Base-by-base conservation (phyloP, 2,888 invertebrate genomes). In the Drosophila conformis region DNA sequence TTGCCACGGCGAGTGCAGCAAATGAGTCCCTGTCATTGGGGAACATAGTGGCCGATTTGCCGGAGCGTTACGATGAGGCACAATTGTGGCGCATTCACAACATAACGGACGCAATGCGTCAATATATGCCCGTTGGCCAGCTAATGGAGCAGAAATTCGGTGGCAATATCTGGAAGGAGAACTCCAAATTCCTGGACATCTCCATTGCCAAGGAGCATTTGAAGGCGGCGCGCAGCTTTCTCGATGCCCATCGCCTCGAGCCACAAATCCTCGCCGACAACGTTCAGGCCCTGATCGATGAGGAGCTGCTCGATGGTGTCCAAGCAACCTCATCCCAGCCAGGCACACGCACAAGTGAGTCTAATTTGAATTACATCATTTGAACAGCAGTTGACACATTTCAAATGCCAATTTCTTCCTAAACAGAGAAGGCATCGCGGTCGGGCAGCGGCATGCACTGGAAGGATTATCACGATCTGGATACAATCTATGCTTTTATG, bases 281-380 rank as follows among this genome's bases (percentile, higher is more conserved):
- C 92, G 92, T 97, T n/a, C 97, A 97, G 91, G 93, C 94, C 74
- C 95, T 96, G 56, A 97, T 97, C 65, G 95, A 97, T 73, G 94
- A 95, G 25, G 95, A 95, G 73, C 94, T 95, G 73, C 94, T 95
- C 40, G 95, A 96, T 81, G 91, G 94, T 8, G 94, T 82, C 0
- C 60, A 74, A 60, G 64, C 56, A 21, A 84, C 80, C 6, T 80
- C 82, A 53, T 95, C 66, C 94, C 94, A 72, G 95, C 95, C 70
- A 91, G 95, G 91, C 90, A 94, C 93, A 2, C 82, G 92, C 25
- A 57, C 76, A 83, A 92, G 93, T 93, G 67, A 91, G 91, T 91
- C 5, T 0, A 8, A 18, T n/a, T 18, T 21, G 18, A 29, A 4
- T 33, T 13, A 2, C 38, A 18, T 38, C 38, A 11, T 11, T 33